These are phyloP conservation scores for Brachionus manjavacas DNA, from an alignment of 1,140 invertebrate species.

Conservation along the genomic window DNA sequence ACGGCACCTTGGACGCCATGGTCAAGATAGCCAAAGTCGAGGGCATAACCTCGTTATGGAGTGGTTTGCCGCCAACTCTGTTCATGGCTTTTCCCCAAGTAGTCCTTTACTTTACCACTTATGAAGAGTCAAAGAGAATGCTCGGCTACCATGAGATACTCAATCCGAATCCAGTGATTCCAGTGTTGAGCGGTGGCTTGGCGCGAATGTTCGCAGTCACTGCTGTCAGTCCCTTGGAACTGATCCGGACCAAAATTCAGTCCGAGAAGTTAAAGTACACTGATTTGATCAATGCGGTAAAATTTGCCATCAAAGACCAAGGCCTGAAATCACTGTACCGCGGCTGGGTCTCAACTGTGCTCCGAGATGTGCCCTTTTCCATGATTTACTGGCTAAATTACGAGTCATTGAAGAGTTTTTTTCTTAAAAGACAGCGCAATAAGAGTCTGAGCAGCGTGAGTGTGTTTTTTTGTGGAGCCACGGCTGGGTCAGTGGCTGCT, in stretches of 20 bases:
- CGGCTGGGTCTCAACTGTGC: constrained; percentile 22
- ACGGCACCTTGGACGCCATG: constrained; percentile 37
- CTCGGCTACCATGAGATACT: neutral
- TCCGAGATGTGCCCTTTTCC: constrained; percentile 42
- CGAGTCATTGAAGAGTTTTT: constrained; percentile 31
- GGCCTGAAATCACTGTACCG: neutral
- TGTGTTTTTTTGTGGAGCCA: constrained; percentile 28
- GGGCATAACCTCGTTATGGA: constrained; percentile 25
- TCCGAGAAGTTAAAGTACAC: constrained; percentile 28
- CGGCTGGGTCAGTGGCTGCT: constrained; percentile 6
- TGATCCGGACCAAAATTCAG: constrained; percentile 39
- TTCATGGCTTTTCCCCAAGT: constrained; percentile 31
- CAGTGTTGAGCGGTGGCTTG: neutral
- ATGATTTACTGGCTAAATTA: constrained; percentile 42
- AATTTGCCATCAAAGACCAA: neutral
- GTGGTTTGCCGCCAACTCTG: constrained; percentile 25
- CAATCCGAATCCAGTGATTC: neutral
- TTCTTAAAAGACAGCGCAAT: neutral
- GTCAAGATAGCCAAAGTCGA: constrained; percentile 32
- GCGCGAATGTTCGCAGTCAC: constrained; percentile 11
- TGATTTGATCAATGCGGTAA: neutral
- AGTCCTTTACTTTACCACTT: constrained; percentile 38
- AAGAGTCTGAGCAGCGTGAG: neutral
- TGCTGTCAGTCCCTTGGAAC: constrained; percentile 20
- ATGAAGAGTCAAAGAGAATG: constrained; percentile 4